phyloP scores from a whole-genome alignment of 2,113 vertebrate genomes.

The Struthio camelus region DNA sequence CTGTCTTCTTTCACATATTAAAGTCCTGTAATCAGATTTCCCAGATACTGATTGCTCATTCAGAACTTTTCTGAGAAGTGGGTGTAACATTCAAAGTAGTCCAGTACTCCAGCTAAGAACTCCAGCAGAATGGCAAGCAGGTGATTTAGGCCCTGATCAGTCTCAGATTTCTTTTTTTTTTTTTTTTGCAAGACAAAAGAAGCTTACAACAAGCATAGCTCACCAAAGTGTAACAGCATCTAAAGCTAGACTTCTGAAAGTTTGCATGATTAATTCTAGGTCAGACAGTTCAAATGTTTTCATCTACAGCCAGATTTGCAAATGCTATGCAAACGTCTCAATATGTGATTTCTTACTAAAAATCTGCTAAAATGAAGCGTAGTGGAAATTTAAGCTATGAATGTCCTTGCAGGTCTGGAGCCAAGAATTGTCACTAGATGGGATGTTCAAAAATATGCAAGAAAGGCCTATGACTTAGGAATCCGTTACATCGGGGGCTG shows the following conservation, averaged over 20 bases:
- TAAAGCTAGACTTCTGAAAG: background rate
- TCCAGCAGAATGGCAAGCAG: background rate
- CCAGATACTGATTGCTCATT: background rate
- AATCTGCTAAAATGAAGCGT: background rate
- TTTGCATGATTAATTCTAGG: background rate
- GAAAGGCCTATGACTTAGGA: slow-evolving; percentile 89
- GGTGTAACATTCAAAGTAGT: background rate
- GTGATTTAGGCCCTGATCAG: background rate
- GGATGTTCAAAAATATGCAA: slow-evolving; percentile 94
- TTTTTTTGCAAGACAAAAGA: background rate
- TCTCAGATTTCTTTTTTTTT: background rate
- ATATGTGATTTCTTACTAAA: background rate
- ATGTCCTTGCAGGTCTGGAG: slow-evolving; percentile 83
- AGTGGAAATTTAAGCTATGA: background rate
- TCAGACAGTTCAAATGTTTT: background rate
- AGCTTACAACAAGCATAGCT: background rate
- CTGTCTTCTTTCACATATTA: background rate
- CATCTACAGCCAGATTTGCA: background rate
- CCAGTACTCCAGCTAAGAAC: background rate
- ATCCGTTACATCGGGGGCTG: slow-evolving; percentile 92
- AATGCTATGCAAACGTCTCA: background rate
- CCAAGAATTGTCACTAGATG: slow-evolving; percentile 91
- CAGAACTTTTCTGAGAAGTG: background rate
- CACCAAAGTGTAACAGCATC: background rate
- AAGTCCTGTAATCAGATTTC: background rate